phyloP scores from a whole-genome alignment of 2,888 invertebrate species.

The Drosophila multiciliata region DNA sequence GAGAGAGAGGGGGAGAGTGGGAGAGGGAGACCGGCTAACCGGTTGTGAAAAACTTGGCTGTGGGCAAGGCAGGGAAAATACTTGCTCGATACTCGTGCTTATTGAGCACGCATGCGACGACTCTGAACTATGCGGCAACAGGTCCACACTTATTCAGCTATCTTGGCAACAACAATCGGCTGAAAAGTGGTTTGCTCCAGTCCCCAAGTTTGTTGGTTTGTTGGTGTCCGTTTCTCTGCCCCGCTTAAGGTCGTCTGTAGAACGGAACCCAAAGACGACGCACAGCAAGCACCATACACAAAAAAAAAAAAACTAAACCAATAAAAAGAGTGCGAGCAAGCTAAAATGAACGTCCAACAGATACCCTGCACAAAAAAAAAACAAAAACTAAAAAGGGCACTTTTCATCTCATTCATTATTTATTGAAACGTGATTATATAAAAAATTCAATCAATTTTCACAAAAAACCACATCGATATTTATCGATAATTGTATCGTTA shows the following conservation, averaged over 20 bases:
- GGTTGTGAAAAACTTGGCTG: constrained; percentile 65
- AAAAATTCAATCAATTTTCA: neutral
- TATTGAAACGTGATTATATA: neutral
- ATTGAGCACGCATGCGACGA: constrained; percentile 39
- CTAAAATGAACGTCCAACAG: neutral
- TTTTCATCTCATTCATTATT: neutral
- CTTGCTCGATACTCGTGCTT: constrained; percentile 8
- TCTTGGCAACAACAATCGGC: constrained; percentile 24
- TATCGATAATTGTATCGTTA: neutral
- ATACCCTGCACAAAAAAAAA: constrained; percentile 1
- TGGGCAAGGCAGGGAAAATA: constrained; percentile 54
- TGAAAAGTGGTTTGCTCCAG: constrained; percentile 74
- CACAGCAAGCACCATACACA: neutral
- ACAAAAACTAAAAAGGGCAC: neutral
- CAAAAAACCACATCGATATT: neutral
- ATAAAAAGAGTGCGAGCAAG: neutral
- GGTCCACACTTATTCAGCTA: constrained; percentile 48
- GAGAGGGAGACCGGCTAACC: constrained; percentile 41
- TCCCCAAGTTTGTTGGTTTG: constrained; percentile 67
- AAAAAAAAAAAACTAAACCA: constrained; percentile 24
- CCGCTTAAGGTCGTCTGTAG: constrained; percentile 80
- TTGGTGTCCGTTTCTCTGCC: constrained; percentile 44
- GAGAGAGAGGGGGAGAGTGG: constrained; percentile 5
- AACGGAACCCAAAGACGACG: constrained; percentile 69
- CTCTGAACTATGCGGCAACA: constrained; percentile 70